A percentile compares a stretch with the other conserved stretches of the same genome.
phyloP scores from a whole-genome alignment of 2,113 vertebrate species.

The Eonycteris spelaea region DNA sequence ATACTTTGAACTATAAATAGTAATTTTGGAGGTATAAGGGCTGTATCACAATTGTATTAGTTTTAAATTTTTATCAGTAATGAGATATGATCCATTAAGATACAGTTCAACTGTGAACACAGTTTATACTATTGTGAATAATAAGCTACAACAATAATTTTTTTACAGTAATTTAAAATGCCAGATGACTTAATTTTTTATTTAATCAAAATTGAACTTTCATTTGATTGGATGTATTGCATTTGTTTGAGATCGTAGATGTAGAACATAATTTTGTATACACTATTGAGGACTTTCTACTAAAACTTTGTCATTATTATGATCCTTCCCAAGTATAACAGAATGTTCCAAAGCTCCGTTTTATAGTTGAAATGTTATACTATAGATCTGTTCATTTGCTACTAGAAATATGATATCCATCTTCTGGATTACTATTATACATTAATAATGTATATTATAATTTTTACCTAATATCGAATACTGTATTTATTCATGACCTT shows the following conservation, averaged over 20 bases:
- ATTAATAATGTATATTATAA: slow-evolving; percentile 46
- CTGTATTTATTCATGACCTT: slow-evolving; percentile 39
- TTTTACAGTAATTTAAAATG: slow-evolving; percentile 28
- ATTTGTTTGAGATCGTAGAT: neutral
- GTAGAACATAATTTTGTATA: neutral
- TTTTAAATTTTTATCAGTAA: slow-evolving; percentile 49
- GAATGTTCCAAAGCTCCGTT: neutral
- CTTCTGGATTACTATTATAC: neutral
- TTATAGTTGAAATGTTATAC: neutral
- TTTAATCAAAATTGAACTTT: neutral
- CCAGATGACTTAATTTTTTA: slow-evolving; percentile 2
- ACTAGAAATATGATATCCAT: neutral
- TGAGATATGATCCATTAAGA: slow-evolving; percentile 53
- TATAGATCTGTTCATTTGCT: neutral
- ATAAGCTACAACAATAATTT: neutral
- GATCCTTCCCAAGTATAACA: neutral
- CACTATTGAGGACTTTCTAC: neutral
- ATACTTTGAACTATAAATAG: slow-evolving; percentile 39
- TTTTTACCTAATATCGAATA: slow-evolving; percentile 38
- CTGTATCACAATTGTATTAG: slow-evolving; percentile 8
- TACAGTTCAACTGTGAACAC: slow-evolving; percentile 38
- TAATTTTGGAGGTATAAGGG: slow-evolving; percentile 41
- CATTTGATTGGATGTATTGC: neutral
- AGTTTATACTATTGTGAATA: slow-evolving; percentile 37
- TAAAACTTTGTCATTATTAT: neutral